Evolutionary conservation across 2,888 invertebrate genomes (phyloP), one percentile per base, ranked within the genome.

Genomic region (Allophyes oxyacanthae): DNA sequence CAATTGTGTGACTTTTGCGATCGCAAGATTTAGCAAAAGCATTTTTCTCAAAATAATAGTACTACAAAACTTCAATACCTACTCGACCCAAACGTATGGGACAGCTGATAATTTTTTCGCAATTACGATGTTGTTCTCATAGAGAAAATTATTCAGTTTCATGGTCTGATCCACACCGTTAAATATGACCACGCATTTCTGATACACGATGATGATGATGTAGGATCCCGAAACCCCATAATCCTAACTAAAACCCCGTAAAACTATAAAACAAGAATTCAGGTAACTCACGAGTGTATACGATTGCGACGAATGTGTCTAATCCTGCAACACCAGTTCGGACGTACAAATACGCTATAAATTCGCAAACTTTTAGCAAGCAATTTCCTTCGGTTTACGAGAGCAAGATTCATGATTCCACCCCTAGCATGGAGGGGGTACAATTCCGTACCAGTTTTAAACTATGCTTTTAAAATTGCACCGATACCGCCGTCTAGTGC

Each of bases 301-400:
- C 11, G 43, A 58, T 57, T 56, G 55, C 55, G 61, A 58, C 63
- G 70, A 73, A 73, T 72, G 72, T 71, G 72, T 78, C 77, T 80
- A 79, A 81, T 81, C 77, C 79, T 57, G 75, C 70, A 71, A 64
- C 75, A 70, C 68, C 67, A 71, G 57, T 64, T 72, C 73, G 74
- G 74, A 81, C 81, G 80, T 83, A 85, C 83, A 85, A 87, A 87
- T 87, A 84, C 83, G 87, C 87, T 79, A 92, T 92, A 92, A 92
- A 91, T 91, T 87, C 84, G 79, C 78, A 82, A 90, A 91, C 88
- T 91, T 90, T 91, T 90, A 89, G 88, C 88, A 84, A 87, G 90
- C 90, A 90, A 91, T 91, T 90, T 91, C 90, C 90, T 86, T 76
- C 84, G 85, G 87, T 88, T 88, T 86, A 85, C 86, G 79, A 82